Conservation (phyloP, 2,888 invertebrate species). For the Bhutanitis thaidina region DNA sequence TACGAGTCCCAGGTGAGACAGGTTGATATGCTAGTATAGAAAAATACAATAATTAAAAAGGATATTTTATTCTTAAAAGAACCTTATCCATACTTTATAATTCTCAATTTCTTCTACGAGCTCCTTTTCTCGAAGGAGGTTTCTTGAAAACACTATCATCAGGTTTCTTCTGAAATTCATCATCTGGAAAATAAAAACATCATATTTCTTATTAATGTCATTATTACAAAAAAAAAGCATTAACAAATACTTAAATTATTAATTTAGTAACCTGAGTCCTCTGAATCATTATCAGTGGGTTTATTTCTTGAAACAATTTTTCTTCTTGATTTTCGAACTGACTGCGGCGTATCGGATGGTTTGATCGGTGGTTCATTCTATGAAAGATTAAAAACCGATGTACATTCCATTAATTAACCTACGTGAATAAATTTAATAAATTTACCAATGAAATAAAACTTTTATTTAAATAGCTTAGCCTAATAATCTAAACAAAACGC, state of each 20-base stretch:
- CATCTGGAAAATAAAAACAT: constrained; percentile 44
- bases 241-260: neutral
- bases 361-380: constrained; percentile 62
- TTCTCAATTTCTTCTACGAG: constrained; percentile 53
- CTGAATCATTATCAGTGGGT: constrained; percentile 42
- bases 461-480: no score
- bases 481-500: no score
- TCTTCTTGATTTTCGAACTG: constrained; percentile 59
- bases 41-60: no score
- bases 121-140: constrained; percentile 56
- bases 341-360: constrained; percentile 43
- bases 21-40: no score
- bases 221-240: neutral
- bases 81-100: neutral
- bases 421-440: no score
- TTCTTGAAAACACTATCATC: constrained; percentile 70
- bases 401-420: no score
- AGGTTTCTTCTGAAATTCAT: constrained; percentile 53
- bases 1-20: no score
- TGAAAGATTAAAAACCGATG: constrained; percentile 19
- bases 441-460: no score
- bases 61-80: no score
- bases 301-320: constrained; percentile 45
- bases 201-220: neutral
- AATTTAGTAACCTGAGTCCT: constrained; percentile 56